phyloP scores from a whole-genome alignment of 2,797 vertebrate species.

The Myotis planiceps region DNA sequence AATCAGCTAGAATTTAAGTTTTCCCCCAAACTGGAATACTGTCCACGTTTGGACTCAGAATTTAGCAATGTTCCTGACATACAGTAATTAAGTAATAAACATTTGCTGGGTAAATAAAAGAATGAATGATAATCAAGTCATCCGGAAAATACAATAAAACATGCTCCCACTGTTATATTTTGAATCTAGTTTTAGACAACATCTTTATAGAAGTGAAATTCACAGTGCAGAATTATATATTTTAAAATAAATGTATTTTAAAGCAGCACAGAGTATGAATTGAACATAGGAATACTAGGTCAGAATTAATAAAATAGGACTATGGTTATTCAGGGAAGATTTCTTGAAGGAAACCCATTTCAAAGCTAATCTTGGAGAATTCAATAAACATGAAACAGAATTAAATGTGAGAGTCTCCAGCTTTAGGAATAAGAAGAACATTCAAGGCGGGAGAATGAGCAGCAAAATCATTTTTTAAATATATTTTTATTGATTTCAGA shows the following conservation, averaged over 20 bases:
- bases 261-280: not conserved
- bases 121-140: not conserved
- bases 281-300: not conserved
- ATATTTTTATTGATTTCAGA: too few relatives aligned
- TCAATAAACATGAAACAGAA: not conserved
- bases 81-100: not conserved
- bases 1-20: conserved; percentile 24
- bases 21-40: not conserved
- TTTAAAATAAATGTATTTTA: not conserved
- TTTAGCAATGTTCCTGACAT: not conserved
- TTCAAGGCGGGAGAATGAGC: not conserved
- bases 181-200: not conserved
- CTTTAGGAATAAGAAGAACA: not conserved
- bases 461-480: not conserved
- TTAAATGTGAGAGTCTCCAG: not conserved
- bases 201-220: not conserved
- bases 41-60: not conserved
- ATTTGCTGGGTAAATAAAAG: not conserved
- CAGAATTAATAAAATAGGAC: not conserved
- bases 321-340: not conserved
- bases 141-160: not conserved
- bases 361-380: not conserved
- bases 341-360: not conserved
- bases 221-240: not conserved
- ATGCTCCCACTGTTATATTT: not conserved